Base-by-base conservation (phyloP, 2,888 invertebrate genomes). In the Synanthedon tipuliformis region DNA sequence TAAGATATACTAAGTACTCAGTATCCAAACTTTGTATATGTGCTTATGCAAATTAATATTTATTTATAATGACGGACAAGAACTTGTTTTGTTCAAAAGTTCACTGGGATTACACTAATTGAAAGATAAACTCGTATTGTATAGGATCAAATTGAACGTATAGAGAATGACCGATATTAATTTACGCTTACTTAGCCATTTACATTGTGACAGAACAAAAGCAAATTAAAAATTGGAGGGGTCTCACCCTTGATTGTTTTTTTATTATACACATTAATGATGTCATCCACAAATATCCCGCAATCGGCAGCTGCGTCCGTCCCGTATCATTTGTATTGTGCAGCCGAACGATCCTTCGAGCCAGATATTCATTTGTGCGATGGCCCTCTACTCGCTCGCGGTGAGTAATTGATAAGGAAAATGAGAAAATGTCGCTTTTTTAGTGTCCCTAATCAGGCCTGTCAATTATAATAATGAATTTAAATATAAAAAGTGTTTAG, bases 381-480 rank as follows among this genome's bases (percentile, higher is more conserved):
- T 34, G 10, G 34, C 34, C 34, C 34, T 10, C 34, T 34, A 34
- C 34, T 34, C 34, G 10, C 34, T 34, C 2, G 34, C 34, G 34
- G 34, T 34, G 27, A 34, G 27, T 10, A 34, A 34, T 34, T 34
- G 34, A 34, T 34, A 34, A 34, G 3, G 34, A 34, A 34, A 34
- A 34, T 34, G 34, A 34, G 34, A 34, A 34, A 34, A 34, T 34
- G 34, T 34, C 34, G 34, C 34, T 34, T 34, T 23, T 34, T 34
- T 34, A 10, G 34, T 49, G 53, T 53, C 52, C 52, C 52, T 57
- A 60, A 58, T 56, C 56, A 55, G 58, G 53, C 53, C 60, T 61
- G 62, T 62, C 62, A 62, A 62, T 62, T 61, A 62, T 56, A 56
- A 54, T 51, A 56, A 54, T 51, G 58, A 58, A 62, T 62, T 60